Base-by-base conservation (phyloP, 2,888 invertebrate species). In the Caenorhabditis sp. region DNA sequence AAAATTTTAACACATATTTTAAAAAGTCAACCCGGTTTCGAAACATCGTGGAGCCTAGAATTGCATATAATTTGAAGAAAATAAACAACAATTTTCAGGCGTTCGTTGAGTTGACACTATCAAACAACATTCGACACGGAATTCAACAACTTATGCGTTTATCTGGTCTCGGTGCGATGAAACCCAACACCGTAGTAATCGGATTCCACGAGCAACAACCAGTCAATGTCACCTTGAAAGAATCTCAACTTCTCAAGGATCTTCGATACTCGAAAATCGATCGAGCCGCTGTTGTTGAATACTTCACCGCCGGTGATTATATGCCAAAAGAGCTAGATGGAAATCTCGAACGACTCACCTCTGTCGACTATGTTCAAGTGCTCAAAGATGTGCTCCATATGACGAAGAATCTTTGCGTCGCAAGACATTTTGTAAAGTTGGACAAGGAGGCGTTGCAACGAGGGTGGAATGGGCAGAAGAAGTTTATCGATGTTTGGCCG, bases 151-250 rank as follows among this genome's bases (percentile, higher is more conserved):
- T 99, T 20, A 87, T 85, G 60, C 76, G 87, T 8, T 70, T 87
- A 0, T 83, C 83, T 20, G 99, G 99, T 2, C 92, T 99, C 88
- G 99, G 99, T 0, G 99, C 97, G 17, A 97, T 99, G 97, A 97
- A 97, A 88, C 97, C 97, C 0, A 99, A 99, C 88, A 97, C 97
- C 0, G 94, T 97, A 69, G 91, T 97, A 43, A 90, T 99, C 57
- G 97, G 97, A 21, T 99, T 96, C 90, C 92, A 94, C 78, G 97
- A 97, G 87, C 91, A 92, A 26, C 91, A 83, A 31, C 86, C 90
- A 0, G 93, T 93, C 0, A 90, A 90, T 50, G 94, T 96, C 88
- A 94, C 94, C 89, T 93, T 95, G 75, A 91, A 80, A 49, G 86
- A 86, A 58, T 79, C 83, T 10, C 85, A 85, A 60, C 71, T 87